Evolutionary conservation across 1,140 invertebrate species (phyloP).

Genomic region (Apis laboriosa): DNA sequence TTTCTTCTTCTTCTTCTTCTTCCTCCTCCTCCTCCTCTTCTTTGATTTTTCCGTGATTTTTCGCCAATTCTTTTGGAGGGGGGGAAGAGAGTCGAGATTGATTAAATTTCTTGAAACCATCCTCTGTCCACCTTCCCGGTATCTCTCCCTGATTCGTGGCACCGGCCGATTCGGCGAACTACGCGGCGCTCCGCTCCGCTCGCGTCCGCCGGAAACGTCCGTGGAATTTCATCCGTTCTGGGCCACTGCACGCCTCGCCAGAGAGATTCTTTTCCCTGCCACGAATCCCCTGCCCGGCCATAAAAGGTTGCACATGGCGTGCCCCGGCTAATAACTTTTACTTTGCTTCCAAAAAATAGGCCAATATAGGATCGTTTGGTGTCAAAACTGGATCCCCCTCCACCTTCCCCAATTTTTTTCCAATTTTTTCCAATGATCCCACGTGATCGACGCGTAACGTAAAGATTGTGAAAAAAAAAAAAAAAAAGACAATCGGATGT

Average conservation of each 20-base stretch:
- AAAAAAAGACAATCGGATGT: neutral
- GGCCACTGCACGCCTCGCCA: constrained; percentile 36
- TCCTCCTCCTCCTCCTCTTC: too few relatives aligned
- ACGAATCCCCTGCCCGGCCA: constrained; percentile 25
- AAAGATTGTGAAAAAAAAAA: too few relatives aligned
- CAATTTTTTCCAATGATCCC: too few relatives aligned
- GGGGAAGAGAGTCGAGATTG: too few relatives aligned
- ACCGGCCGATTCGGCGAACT: constrained; percentile 28
- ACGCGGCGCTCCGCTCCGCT: neutral
- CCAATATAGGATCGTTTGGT: too few relatives aligned
- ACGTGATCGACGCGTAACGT: too few relatives aligned
- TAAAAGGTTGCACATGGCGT: constrained; percentile 32
- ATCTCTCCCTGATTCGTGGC: constrained; percentile 7
- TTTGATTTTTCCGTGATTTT: too few relatives aligned
- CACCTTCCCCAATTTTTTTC: too few relatives aligned
- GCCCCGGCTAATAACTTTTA: constrained; percentile 34
- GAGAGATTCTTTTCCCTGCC: constrained; percentile 36
- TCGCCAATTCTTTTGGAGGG: too few relatives aligned
- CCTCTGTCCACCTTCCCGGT: neutral
- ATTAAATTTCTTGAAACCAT: neutral
- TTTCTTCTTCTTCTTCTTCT: too few relatives aligned
- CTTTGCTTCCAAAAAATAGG: neutral
- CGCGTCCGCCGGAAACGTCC: constrained; percentile 51
- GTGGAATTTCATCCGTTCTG: constrained; percentile 54
- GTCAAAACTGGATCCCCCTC: too few relatives aligned